Evolutionary conservation across 2,797 vertebrate genomes (phyloP), one percentile per base, ranked within the genome.

Genomic region (Ataeniobius toweri): DNA sequence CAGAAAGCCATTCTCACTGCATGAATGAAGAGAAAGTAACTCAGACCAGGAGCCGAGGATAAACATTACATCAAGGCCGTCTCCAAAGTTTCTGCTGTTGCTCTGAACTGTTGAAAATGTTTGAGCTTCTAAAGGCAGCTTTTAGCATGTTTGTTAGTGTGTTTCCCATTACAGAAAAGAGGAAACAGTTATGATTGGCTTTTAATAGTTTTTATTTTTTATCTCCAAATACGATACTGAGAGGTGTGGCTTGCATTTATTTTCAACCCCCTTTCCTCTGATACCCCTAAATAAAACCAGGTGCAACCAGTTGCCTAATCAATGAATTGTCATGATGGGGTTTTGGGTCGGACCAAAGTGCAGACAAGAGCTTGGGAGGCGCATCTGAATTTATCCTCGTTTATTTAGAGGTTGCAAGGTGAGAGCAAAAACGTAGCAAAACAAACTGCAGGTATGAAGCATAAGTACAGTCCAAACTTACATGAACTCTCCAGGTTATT

Each of bases 1-100:
- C 79, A 81, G 77, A 63, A 63, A 16, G 61, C 18, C 36, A 18
- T 71, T 50, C n/a, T 50, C 46, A 20, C n/a, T 28, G n/a, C 46
- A 7, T 28, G 14, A 24, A 7, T 48, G 68, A 48, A 28, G 68
- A 50, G n/a, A 50, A 20, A 44, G 51, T 7, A 78, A 48, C 73
- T 78, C 31, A 41, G 55, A 73, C 39, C 20, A 8, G 26, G n/a
- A 50, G 53, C 36, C 28, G 14, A 56, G n/a, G 50, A 78, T 5
- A n/a, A 77, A 67, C 65, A 2, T 61, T 68, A 73, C 44, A 67
- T 6, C 44, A 6, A 13, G 39, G 26, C 1, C 3, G 22, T 41
- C 31, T 56, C 24, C 7, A 24, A 28, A 50, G 26, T 14, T 13
- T 22, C 4, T 8, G 6, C 13, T 67, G 39, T 6, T 68, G 10